phyloP scores from a whole-genome alignment of 2,888 invertebrate species.

The Hecatera dysodea region DNA sequence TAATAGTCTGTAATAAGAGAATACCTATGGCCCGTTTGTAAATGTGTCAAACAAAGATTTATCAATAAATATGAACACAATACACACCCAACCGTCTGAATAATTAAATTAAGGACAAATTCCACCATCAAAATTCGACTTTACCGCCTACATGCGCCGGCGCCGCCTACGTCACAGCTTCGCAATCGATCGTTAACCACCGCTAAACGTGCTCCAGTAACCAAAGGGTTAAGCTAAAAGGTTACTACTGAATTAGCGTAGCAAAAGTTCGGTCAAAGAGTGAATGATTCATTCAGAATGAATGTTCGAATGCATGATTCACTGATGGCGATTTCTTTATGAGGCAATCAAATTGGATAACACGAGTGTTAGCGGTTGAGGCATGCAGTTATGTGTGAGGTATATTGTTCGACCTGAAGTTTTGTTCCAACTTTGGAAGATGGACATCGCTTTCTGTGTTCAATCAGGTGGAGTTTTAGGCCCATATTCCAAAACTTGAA shows the following conservation, averaged over 20 bases:
- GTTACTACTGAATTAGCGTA: constrained; percentile 60
- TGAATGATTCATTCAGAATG: constrained; percentile 57
- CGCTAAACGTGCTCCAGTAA: constrained; percentile 62
- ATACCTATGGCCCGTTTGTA: too few relatives aligned
- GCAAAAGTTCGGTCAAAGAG: constrained; percentile 59
- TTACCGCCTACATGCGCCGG: constrained; percentile 54
- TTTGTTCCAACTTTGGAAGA: constrained; percentile 11
- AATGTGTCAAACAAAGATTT: background rate
- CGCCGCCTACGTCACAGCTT: constrained; percentile 66
- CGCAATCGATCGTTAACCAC: constrained; percentile 58
- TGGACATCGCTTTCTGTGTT: constrained; percentile 2
- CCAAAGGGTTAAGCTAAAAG: constrained; percentile 50
- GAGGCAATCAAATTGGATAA: constrained; percentile 59
- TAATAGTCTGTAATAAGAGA: too few relatives aligned
- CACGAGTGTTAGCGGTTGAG: constrained; percentile 36
- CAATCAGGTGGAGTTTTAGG: background rate
- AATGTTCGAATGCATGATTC: constrained; percentile 61
- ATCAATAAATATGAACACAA: background rate
- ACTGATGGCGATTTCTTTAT: constrained; percentile 61
- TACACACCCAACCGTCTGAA: background rate
- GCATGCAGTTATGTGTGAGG: constrained; percentile 18
- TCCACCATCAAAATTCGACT: constrained; percentile 39
- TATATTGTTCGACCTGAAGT: constrained; percentile 1
- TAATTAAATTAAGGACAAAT: constrained; percentile 55
- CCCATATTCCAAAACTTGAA: too few relatives aligned